phyloP scores from a whole-genome alignment of 2,113 vertebrate genomes.

The Sigmodon hispidus region DNA sequence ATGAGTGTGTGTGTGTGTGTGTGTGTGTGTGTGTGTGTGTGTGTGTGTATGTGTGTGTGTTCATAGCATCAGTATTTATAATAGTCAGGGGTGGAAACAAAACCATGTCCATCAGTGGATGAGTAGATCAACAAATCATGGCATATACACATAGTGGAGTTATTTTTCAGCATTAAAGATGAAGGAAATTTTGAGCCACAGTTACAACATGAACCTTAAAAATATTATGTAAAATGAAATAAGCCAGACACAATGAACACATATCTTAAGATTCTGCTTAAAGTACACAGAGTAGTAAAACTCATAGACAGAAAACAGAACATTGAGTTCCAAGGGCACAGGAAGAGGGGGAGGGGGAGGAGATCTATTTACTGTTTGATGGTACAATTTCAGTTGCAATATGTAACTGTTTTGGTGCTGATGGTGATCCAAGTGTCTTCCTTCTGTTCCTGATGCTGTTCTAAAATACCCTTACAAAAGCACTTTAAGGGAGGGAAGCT shows the following conservation, averaged over 20 bases:
- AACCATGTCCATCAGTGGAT: background rate
- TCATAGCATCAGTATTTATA: background rate
- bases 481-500: no score
- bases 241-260: background rate
- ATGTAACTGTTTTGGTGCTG: background rate
- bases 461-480: background rate
- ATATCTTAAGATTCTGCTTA: background rate
- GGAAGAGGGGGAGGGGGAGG: background rate
- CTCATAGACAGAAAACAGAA: background rate
- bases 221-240: conserved; percentile 26
- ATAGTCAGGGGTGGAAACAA: background rate
- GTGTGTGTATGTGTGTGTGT: background rate
- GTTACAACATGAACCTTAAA: background rate
- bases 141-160: background rate
- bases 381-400: background rate
- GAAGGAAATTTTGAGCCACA: background rate
- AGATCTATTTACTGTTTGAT: background rate
- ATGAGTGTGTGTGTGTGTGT: background rate
- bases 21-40: background rate
- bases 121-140: background rate
- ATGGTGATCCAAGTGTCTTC: background rate
- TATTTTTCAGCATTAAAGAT: background rate
- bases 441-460: background rate
- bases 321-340: background rate
- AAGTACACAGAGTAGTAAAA: background rate